These are phyloP conservation scores for Andrena dorsata DNA, from an alignment of 2,888 invertebrate species.

Conservation along the genomic window DNA sequence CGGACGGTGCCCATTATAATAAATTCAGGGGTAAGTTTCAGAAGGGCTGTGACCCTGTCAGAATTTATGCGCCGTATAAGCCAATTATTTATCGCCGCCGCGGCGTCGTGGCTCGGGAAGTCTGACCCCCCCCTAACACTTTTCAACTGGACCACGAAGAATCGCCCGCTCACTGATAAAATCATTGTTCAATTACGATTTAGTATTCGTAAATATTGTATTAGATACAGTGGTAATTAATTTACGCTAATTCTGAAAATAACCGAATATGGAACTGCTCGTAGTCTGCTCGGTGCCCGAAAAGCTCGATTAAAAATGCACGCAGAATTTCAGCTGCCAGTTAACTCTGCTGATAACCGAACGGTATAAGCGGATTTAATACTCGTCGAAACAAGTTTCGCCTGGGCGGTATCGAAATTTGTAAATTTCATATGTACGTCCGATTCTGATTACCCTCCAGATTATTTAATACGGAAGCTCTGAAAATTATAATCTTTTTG, in stretches of 20 bases:
- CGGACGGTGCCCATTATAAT: conserved; percentile 75
- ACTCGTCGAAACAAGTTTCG: conserved; percentile 14
- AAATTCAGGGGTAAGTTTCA: conserved; percentile 73
- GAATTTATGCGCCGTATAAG: conserved; percentile 73
- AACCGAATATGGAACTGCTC: no score
- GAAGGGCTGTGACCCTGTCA: conserved; percentile 43
- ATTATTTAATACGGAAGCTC: not conserved
- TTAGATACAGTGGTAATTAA: no score
- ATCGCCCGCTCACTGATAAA: not conserved
- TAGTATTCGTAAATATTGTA: no score
- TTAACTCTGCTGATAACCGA: not conserved
- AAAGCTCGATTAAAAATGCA: not conserved
- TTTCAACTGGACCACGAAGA: conserved; percentile 24
- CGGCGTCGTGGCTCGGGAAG: conserved; percentile 48
- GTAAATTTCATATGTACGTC: not conserved
- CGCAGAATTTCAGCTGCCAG: not conserved
- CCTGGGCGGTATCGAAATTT: not conserved
- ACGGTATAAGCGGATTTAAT: conserved; percentile 1
- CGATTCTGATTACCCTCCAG: not conserved
- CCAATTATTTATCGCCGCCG: conserved; percentile 74
- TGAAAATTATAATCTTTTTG: not conserved
- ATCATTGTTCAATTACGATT: not conserved
- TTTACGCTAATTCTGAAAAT: no score
- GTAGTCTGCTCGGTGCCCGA: not conserved
- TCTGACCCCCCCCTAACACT: conserved; percentile 29